Base-by-base conservation (phyloP, 2,888 invertebrate genomes). In the Brachypalpus laphriformis region DNA sequence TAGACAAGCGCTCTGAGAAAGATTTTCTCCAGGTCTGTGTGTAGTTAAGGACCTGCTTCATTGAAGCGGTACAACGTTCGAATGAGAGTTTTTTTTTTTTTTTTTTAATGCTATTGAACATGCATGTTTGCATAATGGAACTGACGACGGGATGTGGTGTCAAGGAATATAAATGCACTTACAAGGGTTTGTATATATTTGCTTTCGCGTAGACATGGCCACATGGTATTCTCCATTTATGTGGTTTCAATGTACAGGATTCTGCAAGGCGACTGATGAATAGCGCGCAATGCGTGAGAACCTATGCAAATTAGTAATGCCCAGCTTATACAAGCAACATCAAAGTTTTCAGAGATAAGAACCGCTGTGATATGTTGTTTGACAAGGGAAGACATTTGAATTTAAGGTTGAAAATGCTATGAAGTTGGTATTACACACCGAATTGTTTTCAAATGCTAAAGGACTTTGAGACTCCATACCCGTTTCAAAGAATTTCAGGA, bases 21-120 rank as follows among this genome's bases (percentile, higher is more conserved):
- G 18, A 49, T 42, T 59, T 71, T 66, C 65, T 77, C 51, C 31
- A 51, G 51, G 76, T 65, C 65, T 65, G 25, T 42, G 25, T 25
- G 31, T 28, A 72, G 68, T 20, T 63, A 51, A 77, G 82, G 25
- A 71, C 82, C 63, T 28, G 76, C 65, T 65, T 71, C 57, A 71
- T 77, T 82, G 51, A 77, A 59, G 59, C 59, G 51, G 82, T 72
- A 66, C 82, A 82, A 72, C 66, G 77, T 66, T 82, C 82, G 77
- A 59, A 72, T 51, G 77, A 82, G 82, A 77, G 71, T 59, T 65
- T 47, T 31, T 40, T 71, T 75, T 57, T 31, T 11, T 31, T 20
- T 42, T 7, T 16, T 11, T 11, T 9, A 2, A 63, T 72, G 66
- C 61, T 59, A 72, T 77, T 51, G 77, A 82, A 71, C 31, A 65